Conservation (phyloP, 2,113 vertebrate species). For the Chaenocephalus aceratus region DNA sequence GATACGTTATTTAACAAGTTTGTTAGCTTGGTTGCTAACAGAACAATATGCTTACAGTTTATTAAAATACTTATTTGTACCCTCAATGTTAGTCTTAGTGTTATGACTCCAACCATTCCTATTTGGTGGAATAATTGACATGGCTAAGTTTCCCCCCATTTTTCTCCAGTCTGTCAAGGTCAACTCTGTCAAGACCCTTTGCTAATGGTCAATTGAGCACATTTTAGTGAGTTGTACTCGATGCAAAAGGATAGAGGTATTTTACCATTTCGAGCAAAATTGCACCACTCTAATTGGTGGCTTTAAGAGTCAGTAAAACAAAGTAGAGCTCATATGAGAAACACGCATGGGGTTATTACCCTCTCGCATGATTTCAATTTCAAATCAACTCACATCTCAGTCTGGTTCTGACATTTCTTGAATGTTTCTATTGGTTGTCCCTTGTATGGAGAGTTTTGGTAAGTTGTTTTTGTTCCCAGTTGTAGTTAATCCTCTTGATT, state of each 20-base stretch:
- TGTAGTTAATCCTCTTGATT: not conserved
- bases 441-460: not conserved
- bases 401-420: constrained; percentile 1
- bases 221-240: not conserved
- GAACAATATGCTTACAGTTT: not conserved
- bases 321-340: constrained; percentile 8
- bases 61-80: not conserved
- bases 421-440: not conserved
- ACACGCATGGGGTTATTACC: not conserved
- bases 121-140: not conserved
- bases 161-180: not conserved
- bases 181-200: not conserved
- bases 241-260: not conserved
- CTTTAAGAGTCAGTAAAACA: not conserved
- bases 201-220: not conserved
- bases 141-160: not conserved
- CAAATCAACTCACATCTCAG: constrained; percentile 12
- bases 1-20: not conserved
- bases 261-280: not conserved
- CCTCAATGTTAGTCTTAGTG: not conserved
- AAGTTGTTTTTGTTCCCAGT: not conserved
- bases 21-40: not conserved
- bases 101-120: not conserved
- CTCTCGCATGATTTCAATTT: constrained; percentile 13
- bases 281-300: not conserved